Evolutionary conservation across 2,888 invertebrate species (phyloP).

Genomic region (Nomada hirtipes): DNA sequence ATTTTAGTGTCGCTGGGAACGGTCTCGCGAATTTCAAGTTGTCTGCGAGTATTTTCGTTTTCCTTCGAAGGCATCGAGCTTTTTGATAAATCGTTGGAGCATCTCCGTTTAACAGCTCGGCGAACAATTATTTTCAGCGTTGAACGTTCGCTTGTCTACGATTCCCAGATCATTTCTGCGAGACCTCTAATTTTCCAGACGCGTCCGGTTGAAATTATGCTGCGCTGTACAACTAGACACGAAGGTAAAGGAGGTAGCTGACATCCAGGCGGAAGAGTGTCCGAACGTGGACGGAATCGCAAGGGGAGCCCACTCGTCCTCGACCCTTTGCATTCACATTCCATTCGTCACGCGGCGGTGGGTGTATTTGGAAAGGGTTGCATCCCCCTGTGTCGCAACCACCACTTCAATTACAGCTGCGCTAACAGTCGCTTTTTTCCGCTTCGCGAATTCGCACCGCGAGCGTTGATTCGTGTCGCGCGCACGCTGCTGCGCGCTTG

Average conservation of each 20-base stretch:
- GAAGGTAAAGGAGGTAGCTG: slow-evolving; percentile 33
- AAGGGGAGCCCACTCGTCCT: slow-evolving; percentile 55
- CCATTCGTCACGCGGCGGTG: slow-evolving; percentile 50
- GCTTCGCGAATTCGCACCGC: slow-evolving; percentile 1
- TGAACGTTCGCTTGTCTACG: not conserved
- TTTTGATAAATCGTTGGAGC: not conserved
- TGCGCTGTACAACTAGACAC: not conserved
- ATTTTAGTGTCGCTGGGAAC: not conserved
- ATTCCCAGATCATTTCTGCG: not conserved
- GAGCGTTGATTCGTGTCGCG: slow-evolving; percentile 11
- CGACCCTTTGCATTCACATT: slow-evolving; percentile 69
- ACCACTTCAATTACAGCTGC: slow-evolving; percentile 34
- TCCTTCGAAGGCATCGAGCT: not conserved
- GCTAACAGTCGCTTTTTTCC: slow-evolving; percentile 31
- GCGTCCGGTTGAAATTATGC: slow-evolving; percentile 20
- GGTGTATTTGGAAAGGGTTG: slow-evolving; percentile 55
- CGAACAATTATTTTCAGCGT: not conserved
- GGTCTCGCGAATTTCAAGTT: not conserved
- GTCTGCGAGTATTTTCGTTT: not conserved
- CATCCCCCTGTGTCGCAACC: not conserved
- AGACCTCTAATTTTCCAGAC: slow-evolving; percentile 2
- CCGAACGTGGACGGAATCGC: slow-evolving; percentile 73
- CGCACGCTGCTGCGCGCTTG: not conserved
- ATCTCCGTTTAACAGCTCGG: not conserved
- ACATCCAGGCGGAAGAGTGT: slow-evolving; percentile 61